Evolutionary conservation across 1,140 invertebrate genomes (phyloP).

Genomic region (Hyphantria cunea): DNA sequence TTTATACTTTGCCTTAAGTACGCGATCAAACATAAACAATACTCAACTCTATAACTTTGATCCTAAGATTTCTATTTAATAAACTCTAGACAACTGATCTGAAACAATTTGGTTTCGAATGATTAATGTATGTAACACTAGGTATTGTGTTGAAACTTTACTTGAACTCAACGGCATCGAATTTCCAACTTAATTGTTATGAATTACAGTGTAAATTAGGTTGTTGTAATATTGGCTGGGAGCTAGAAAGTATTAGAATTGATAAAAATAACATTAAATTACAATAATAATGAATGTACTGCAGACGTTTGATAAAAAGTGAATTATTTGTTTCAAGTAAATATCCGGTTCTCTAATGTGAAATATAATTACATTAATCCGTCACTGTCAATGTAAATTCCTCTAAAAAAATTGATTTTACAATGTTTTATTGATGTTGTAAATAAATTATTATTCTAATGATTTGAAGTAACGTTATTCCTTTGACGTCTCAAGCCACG

Average conservation of each 20-base stretch:
- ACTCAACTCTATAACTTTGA: conserved; percentile 27
- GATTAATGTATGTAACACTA: conserved; percentile 57
- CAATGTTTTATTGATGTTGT: not conserved
- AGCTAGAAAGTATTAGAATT: conserved; percentile 66
- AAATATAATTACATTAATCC: conserved; percentile 10
- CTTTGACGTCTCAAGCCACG: too few species aligned
- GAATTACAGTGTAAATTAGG: conserved; percentile 7
- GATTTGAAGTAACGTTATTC: not conserved
- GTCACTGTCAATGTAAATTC: conserved; percentile 13
- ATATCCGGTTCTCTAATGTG: conserved; percentile 1
- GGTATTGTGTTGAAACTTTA: conserved; percentile 32
- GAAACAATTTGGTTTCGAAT: conserved; percentile 61
- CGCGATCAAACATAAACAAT: conserved; percentile 7
- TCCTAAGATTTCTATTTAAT: conserved; percentile 31
- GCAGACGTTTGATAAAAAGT: conserved; percentile 15
- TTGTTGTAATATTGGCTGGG: conserved; percentile 2
- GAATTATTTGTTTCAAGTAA: conserved; percentile 14
- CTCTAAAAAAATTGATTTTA: conserved; percentile 5
- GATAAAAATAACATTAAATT: conserved; percentile 63
- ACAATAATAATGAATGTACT: conserved; percentile 43
- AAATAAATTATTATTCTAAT: not conserved
- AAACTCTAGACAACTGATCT: conserved; percentile 28
- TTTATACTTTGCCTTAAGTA: conserved; percentile 54
- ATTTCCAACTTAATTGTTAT: conserved; percentile 15
- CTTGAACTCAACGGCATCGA: conserved; percentile 2